Base-by-base conservation (phyloP, 2,113 vertebrate genomes). In the Pomatostomus ruficeps region DNA sequence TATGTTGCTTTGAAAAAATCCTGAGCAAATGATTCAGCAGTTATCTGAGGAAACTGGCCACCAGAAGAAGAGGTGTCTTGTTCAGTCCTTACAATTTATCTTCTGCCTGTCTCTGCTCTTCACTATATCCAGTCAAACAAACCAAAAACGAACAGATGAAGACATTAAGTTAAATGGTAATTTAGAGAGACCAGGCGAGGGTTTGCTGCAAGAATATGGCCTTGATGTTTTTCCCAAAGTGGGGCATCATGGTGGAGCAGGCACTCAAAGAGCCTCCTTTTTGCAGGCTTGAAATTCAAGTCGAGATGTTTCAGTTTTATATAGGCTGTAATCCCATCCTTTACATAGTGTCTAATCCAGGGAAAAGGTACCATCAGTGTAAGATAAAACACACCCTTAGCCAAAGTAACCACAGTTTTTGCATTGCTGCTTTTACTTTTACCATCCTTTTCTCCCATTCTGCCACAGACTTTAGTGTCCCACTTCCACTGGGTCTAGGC, bases 11-110 rank as follows among this genome's bases (percentile, higher is more conserved):
- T 78, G 90, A 58, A 96, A 92, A 87, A 82, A 25, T 31, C 33
- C 75, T 63, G 28, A 77, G 46, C 63, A 94, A 91, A 61, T 85
- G 81, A 96, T 80, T 93, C 83, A 92, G 63, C 68, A 68, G 67
- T 90, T 88, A 43, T 89, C 75, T 88, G 85, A 91, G 93, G 88
- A 73, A 96, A 89, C 36, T 49, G n/a, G 26, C 59, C 51, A 77
- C 54, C 25, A 49, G 71, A 70, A 74, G 54, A 42, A 66, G 80
- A 82, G 54, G 43, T 59, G 43, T 43, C 65, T 83, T 94, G 54
- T 77, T 70, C 46, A 26, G 36, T 21, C 25, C 49, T 73, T 26
- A 73, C 58, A 63, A 24, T 46, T 84, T 36, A 28, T 85, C 42
- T 91, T 90, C 58, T 9, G 25, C 83, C 75, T 73, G 33, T 84